Evolutionary conservation across 2,113 vertebrate genomes (phyloP).

Genomic region (Clinocottus analis): DNA sequence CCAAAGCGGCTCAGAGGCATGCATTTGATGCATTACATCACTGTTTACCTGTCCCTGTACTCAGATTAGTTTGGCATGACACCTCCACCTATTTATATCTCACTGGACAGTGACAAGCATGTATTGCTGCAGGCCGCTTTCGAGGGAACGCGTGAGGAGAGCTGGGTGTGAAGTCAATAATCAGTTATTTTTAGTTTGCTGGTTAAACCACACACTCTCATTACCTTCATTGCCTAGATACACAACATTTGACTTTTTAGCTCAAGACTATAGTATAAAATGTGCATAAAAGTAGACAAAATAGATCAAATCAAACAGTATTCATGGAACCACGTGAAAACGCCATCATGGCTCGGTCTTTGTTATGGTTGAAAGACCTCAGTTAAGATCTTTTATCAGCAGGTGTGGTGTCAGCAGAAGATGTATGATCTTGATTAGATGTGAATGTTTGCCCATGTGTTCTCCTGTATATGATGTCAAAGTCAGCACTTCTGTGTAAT

Average conservation of each 20-base stretch:
- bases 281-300: background rate
- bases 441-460: constrained; percentile 32
- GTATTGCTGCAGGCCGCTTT: constrained; percentile 28
- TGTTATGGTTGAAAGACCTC: constrained; percentile 5
- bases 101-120: constrained; percentile 23
- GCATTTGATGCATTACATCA: constrained; percentile 36
- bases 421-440: constrained; percentile 37
- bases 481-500: constrained; percentile 63
- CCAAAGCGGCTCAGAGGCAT: constrained; percentile 48
- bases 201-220: background rate
- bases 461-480: constrained; percentile 51
- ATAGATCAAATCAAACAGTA: background rate
- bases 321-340: background rate
- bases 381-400: constrained; percentile 20
- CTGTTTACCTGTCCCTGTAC: constrained; percentile 45
- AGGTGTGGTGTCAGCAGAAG: constrained; percentile 40
- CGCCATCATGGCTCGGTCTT: background rate
- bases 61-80: constrained; percentile 43
- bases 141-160: constrained; percentile 32
- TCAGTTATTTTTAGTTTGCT: constrained; percentile 10
- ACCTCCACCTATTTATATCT: constrained; percentile 60
- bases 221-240: background rate
- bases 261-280: background rate
- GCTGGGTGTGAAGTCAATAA: constrained; percentile 17
- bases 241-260: background rate